A percentile compares a stretch with the other conserved stretches of the same genome.
Conservation (phyloP, 1,140 invertebrate genomes). For the Macrocentrus cingulum region DNA sequence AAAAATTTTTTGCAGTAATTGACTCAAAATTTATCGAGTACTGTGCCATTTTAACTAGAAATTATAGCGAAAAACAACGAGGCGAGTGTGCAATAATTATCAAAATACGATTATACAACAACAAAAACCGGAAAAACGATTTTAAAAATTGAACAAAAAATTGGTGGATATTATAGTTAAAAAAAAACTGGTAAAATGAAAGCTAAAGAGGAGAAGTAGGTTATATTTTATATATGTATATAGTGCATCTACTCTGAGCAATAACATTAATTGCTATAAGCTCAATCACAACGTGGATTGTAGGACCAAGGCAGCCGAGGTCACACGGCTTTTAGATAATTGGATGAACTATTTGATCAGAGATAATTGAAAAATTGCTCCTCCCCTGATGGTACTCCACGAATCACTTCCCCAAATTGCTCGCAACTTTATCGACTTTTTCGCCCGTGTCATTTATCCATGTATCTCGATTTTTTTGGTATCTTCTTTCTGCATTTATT, state of each 20-base stretch:
- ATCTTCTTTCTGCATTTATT: neutral
- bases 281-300: constrained; percentile 43
- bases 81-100: too few relatives aligned
- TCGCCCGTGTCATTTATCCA: neutral
- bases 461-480: constrained; percentile 1
- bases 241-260: constrained; percentile 36
- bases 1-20: too few relatives aligned
- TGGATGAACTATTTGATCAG: constrained; percentile 32
- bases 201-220: constrained; percentile 20
- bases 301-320: constrained; percentile 22
- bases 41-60: too few relatives aligned
- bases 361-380: constrained; percentile 34
- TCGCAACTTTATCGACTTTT: constrained; percentile 20
- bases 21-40: too few relatives aligned
- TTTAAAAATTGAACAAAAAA: too few relatives aligned
- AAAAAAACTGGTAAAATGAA: constrained; percentile 27
- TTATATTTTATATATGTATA: constrained; percentile 13
- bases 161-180: constrained; percentile 22
- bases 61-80: too few relatives aligned
- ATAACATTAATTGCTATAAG: constrained; percentile 54
- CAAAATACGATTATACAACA: too few relatives aligned
- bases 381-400: constrained; percentile 11
- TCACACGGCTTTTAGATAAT: constrained; percentile 33
- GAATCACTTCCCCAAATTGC: constrained; percentile 28
- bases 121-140: too few relatives aligned